phyloP scores from a whole-genome alignment of 2,113 vertebrate genomes.

The Cacatua alba region DNA sequence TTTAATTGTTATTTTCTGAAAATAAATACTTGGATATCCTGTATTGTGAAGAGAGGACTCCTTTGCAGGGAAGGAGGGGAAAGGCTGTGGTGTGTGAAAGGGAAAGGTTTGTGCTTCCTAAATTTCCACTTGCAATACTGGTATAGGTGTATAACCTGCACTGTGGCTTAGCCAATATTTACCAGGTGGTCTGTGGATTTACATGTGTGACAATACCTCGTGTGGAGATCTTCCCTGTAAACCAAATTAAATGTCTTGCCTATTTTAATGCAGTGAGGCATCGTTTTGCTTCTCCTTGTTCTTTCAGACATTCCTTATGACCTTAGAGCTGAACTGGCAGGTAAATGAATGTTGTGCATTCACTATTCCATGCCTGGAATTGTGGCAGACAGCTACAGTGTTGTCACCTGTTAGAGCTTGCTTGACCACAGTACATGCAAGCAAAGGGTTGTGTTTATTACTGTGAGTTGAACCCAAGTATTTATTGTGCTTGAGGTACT shows the following conservation, averaged over 20 bases:
- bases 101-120: neutral
- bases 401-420: neutral
- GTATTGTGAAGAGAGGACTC: neutral
- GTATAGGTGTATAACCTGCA: neutral
- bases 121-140: neutral
- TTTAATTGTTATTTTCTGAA: neutral
- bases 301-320: neutral
- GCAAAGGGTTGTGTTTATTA: neutral
- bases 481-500: neutral
- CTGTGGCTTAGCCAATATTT: neutral
- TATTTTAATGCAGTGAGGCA: neutral
- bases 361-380: neutral
- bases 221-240: neutral
- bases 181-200: neutral
- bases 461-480: neutral
- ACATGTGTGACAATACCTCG: neutral
- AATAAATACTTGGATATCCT: neutral
- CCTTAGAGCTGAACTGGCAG: neutral
- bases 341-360: neutral
- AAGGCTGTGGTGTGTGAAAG: neutral
- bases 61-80: neutral
- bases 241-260: neutral
- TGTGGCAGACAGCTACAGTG: neutral
- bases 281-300: conserved; percentile 27
- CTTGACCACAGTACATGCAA: neutral